Evolutionary conservation across 2,888 invertebrate genomes (phyloP), one percentile per base, ranked within the genome.

Genomic region (Zeuzera pyrina): DNA sequence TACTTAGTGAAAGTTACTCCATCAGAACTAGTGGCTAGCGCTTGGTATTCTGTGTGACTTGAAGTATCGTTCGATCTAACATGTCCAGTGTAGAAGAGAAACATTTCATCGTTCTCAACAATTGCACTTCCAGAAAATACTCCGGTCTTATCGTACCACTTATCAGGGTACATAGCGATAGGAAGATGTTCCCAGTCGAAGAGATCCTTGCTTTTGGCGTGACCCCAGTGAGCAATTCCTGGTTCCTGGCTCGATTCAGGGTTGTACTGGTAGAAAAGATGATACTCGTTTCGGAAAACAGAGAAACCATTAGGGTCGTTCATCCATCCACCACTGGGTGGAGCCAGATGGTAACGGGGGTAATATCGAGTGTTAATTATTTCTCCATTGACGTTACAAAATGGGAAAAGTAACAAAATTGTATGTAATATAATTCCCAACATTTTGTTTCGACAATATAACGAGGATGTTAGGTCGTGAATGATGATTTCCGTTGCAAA

Each of bases 291-390:
- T 3, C 61, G 45, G 38, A 50, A 78, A 23, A 55, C 38, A 31
- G 76, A 61, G 37, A 86, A 76, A 3, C 86, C 86, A 33, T 86
- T 86, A 0, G 86, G 86, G 33, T 86, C 86, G 44, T 86, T 86
- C 62, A 85, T 79, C 86, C 85, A 86, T 24, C 83, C 84, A 2
- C 41, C 11, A n/a, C n/a, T n/a, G 0, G 55, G 57, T 0, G 78
- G 74, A 2, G 64, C 57, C 13, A 72, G 40, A 31, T 83, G 83
- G 35, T 64, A 79, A 1, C 55, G 51, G 2, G 78, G 77, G 26
- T 60, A 60, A 29, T 50, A 76, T 1, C 50, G 46, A 7, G 52
- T 49, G 3, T 53, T 43, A 2, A 57, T 22, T 23, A n/a, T n/a
- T n/a, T n/a, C n/a, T n/a, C n/a, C n/a, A n/a, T n/a, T n/a, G n/a